These are phyloP conservation scores for Eristalinus aeneus DNA, from an alignment of 2,888 invertebrate species.

Conservation along the genomic window DNA sequence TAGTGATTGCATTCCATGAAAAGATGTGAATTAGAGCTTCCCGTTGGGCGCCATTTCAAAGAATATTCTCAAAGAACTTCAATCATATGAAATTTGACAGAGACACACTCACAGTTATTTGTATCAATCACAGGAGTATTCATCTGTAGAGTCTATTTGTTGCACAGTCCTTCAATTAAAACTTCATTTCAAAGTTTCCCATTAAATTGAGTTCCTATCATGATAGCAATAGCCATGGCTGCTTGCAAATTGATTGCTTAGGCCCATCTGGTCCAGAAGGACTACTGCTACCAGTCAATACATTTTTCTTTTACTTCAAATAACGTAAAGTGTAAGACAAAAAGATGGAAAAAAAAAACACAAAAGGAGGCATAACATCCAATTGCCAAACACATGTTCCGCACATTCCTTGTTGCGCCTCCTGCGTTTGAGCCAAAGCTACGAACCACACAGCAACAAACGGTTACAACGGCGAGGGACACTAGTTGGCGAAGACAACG, in stretches of 20 bases:
- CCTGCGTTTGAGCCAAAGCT: neutral
- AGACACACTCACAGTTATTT: neutral
- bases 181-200: slow-evolving; percentile 13
- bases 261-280: slow-evolving; percentile 60
- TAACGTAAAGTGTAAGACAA: slow-evolving; percentile 2
- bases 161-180: slow-evolving; percentile 49
- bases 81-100: neutral
- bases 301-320: slow-evolving; percentile 16
- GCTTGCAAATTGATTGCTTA: slow-evolving; percentile 66
- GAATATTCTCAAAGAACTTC: neutral
- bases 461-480: too few species aligned
- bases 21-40: too few species aligned
- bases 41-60: too few species aligned
- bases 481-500: neutral
- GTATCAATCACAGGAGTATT: neutral
- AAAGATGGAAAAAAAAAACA: neutral
- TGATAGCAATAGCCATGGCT: slow-evolving; percentile 24
- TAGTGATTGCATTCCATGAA: neutral
- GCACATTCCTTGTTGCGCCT: slow-evolving; percentile 4
- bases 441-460: neutral
- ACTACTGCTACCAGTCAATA: slow-evolving; percentile 31
- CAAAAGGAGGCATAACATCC: slow-evolving; percentile 5
- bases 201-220: slow-evolving; percentile 41
- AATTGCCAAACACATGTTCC: slow-evolving; percentile 48
- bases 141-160: neutral